Percentiles rank a stretch among this genome's conserved stretches.
Conservation (phyloP, 2,113 vertebrate genomes). For the Psophia crepitans region DNA sequence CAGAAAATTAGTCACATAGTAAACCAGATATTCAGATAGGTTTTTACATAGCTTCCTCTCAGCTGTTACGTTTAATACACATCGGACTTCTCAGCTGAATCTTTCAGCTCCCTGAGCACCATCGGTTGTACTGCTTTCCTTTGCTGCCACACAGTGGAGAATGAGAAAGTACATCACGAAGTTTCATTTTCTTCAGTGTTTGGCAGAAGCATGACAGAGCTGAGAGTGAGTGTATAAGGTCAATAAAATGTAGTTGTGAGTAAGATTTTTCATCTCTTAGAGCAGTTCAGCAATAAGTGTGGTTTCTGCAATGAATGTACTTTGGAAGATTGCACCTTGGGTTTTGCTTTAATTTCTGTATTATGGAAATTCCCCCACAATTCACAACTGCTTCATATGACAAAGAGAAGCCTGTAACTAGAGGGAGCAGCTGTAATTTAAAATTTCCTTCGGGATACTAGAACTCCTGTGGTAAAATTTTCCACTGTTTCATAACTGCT, state of each 20-base stretch:
- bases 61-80: not conserved
- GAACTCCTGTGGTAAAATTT: not conserved
- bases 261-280: not conserved
- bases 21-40: not conserved
- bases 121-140: constrained; percentile 3
- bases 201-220: not conserved
- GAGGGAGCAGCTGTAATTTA: not conserved
- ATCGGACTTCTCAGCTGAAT: not conserved
- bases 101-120: not conserved
- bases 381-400: not conserved
- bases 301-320: not conserved
- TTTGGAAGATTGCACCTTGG: not conserved
- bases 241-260: not conserved
- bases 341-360: not conserved
- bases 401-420: not conserved
- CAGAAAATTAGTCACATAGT: not conserved
- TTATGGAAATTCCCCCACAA: not conserved
- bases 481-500: not conserved
- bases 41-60: not conserved
- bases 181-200: not conserved
- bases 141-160: constrained; percentile 64
- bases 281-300: not conserved
- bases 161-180: not conserved
- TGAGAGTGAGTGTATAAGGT: not conserved
- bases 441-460: not conserved